Conservation (phyloP, 2,113 vertebrate genomes). For the Bufo bufo region DNA sequence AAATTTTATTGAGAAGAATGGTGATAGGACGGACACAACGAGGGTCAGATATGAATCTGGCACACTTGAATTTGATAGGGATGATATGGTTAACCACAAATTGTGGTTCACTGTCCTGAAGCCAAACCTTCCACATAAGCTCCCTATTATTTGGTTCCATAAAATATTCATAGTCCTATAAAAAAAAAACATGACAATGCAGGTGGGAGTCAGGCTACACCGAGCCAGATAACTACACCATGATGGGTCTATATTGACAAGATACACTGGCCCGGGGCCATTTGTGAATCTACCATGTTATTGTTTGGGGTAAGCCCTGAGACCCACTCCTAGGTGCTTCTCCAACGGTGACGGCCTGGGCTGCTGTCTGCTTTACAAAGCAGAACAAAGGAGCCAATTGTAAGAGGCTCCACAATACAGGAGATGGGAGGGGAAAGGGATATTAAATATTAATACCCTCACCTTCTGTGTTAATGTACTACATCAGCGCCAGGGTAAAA, state of each 20-base stretch:
- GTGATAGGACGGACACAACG: not conserved
- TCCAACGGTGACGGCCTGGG: not conserved
- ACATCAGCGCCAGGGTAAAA: not conserved
- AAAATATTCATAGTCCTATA: conserved; percentile 39
- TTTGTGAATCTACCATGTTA: conserved; percentile 7
- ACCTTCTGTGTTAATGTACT: not conserved
- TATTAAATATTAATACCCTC: conserved; percentile 9
- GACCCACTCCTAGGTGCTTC: not conserved
- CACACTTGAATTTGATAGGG: not conserved
- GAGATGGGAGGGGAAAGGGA: not conserved
- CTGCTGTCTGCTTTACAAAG: not conserved
- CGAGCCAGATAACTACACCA: not conserved
- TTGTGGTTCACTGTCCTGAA: not conserved
- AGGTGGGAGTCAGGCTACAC: not conserved
- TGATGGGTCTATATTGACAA: not conserved
- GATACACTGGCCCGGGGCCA: conserved; percentile 10
- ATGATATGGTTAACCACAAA: not conserved
- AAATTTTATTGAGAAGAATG: too few relatives aligned
- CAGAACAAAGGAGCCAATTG: conserved; percentile 23
- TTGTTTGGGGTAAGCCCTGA: not conserved
- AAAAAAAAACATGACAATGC: conserved; percentile 9
- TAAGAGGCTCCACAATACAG: not conserved
- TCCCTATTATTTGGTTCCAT: not conserved
- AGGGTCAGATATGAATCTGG: not conserved
- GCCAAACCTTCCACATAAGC: not conserved